These are phyloP conservation scores for Hemistola chrysoprasaria DNA, from an alignment of 2,888 invertebrate species.

Conservation along the genomic window DNA sequence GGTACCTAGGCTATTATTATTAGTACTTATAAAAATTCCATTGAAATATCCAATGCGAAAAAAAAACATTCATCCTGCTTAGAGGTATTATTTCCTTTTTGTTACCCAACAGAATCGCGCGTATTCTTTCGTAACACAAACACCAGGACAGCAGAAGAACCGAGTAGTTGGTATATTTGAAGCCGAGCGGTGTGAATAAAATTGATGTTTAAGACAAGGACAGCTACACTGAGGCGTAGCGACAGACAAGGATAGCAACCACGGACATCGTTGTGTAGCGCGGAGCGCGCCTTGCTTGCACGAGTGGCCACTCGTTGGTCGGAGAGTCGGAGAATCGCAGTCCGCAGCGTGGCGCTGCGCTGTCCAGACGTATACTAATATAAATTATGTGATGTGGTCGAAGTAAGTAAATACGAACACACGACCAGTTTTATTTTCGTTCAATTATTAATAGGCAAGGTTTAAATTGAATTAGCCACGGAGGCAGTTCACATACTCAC, in stretches of 20 bases:
- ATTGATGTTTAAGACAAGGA: constrained; percentile 72
- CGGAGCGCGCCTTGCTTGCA: too few species aligned
- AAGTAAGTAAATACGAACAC: too few species aligned
- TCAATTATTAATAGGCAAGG: constrained; percentile 26
- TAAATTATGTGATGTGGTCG: too few species aligned
- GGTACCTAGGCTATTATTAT: too few species aligned
- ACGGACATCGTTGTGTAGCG: not conserved
- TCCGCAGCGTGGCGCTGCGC: constrained; percentile 27
- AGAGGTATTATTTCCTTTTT: constrained; percentile 27
- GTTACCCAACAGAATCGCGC: constrained; percentile 54
- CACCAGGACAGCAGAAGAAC: constrained; percentile 70
- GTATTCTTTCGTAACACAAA: constrained; percentile 77
- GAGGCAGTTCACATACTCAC: constrained; percentile 24
- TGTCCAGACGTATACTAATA: constrained; percentile 22
- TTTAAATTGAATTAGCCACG: constrained; percentile 41
- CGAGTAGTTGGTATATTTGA: constrained; percentile 40
- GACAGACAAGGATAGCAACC: constrained; percentile 35
- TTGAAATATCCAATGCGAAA: too few species aligned
- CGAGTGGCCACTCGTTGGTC: not conserved
- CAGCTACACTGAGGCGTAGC: constrained; percentile 54
- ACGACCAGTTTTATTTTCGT: constrained; percentile 11
- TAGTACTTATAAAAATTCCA: too few species aligned
- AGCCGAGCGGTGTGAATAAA: constrained; percentile 53
- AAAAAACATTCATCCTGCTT: too few species aligned
- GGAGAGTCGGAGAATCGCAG: constrained; percentile 16